phyloP scores from a whole-genome alignment of 2,797 vertebrate species.

The Paguma larvata region DNA sequence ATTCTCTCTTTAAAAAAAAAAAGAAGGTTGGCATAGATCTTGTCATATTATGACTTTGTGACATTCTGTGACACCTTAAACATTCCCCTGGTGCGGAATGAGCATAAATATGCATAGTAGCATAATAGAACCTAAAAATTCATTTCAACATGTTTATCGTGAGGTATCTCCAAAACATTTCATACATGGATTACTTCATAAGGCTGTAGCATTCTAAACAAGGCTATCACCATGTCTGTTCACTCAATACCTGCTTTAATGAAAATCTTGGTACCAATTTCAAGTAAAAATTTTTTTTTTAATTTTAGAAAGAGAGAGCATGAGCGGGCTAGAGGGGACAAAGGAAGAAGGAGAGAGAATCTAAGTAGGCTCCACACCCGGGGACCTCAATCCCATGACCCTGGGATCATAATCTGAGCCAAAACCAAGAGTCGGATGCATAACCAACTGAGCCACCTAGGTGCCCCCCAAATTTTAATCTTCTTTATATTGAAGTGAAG shows the following conservation, averaged over 20 bases:
- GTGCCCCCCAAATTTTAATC: not conserved
- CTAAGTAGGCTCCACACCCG: too few relatives aligned
- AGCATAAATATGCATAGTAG: not conserved
- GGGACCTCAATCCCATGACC: not conserved
- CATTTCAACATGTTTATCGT: not conserved
- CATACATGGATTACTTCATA: not conserved
- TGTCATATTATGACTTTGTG: not conserved
- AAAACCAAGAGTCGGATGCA: not conserved
- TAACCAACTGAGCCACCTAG: not conserved
- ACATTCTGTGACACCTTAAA: not conserved
- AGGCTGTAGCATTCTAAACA: not conserved
- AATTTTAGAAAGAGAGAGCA: not conserved
- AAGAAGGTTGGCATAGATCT: not conserved
- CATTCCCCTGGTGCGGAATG: not conserved
- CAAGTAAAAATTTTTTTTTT: not conserved
- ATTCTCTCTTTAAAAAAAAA: too few relatives aligned
- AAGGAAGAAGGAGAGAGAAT: not conserved
- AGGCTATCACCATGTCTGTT: not conserved
- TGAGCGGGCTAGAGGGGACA: not conserved
- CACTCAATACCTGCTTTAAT: not conserved
- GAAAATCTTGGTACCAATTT: not conserved
- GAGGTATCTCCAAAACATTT: not conserved
- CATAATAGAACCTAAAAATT: not conserved
- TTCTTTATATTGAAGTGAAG: constrained; percentile 46
- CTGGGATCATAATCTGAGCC: not conserved